Percentiles rank a stretch among this genome's conserved stretches.
Evolutionary conservation across 2,113 vertebrate genomes (phyloP).

Genomic region (Archocentrus centrarchus): DNA sequence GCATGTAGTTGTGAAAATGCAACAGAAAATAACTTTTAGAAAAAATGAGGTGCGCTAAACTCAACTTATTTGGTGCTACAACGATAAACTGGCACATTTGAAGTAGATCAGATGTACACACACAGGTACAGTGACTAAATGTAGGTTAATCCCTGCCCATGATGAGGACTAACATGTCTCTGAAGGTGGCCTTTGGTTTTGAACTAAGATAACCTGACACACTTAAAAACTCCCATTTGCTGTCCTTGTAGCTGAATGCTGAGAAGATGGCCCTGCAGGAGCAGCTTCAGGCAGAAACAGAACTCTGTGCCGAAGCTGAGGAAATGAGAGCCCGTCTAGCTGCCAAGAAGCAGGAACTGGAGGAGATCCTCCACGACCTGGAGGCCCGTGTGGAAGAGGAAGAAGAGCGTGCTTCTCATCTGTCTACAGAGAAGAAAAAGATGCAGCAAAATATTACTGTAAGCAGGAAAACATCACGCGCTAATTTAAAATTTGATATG

Average conservation of each 20-base stretch:
- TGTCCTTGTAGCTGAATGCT: constrained; percentile 80
- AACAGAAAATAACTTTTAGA: background rate
- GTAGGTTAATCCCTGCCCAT: background rate
- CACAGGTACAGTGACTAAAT: background rate
- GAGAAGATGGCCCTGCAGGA: constrained; percentile 97
- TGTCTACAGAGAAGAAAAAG: constrained; percentile 91
- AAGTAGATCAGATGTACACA: background rate
- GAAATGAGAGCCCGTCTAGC: constrained; percentile 95
- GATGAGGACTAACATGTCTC: background rate
- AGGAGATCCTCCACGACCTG: constrained; percentile 97
- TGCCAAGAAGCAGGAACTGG: constrained; percentile 95
- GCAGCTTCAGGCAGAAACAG: constrained; percentile 96
- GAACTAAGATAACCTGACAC: background rate
- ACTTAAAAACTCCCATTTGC: background rate
- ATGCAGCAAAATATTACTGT: constrained; percentile 98
- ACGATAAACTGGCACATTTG: background rate
- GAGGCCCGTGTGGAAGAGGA: constrained; percentile 97
- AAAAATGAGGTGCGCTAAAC: background rate
- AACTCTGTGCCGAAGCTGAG: constrained; percentile 96
- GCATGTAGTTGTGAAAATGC: background rate
- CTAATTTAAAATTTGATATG: background rate
- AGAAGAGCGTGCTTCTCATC: constrained; percentile 91
- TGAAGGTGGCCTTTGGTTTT: too few species aligned
- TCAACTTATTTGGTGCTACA: background rate
- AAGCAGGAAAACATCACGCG: constrained; percentile 1